These are phyloP conservation scores for Galerucella nymphaeae DNA, from an alignment of 2,888 invertebrate species.

Conservation along the genomic window DNA sequence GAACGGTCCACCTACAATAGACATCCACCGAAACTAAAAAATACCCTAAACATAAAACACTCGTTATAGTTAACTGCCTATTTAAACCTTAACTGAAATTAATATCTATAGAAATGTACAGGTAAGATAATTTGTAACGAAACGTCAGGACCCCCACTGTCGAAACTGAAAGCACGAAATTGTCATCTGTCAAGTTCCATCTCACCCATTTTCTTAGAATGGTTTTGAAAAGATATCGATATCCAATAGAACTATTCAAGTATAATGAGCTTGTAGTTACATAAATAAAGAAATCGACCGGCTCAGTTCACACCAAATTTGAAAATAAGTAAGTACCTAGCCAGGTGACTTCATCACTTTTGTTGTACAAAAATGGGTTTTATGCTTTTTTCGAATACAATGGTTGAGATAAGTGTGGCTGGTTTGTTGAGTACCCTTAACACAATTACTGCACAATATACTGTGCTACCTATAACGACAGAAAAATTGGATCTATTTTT, in stretches of 20 bases:
- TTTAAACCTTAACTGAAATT: constrained; percentile 43
- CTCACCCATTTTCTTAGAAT: constrained; percentile 55
- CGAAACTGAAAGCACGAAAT: constrained; percentile 51
- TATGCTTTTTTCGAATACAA: constrained; percentile 52
- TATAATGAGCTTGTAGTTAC: constrained; percentile 57
- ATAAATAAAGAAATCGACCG: constrained; percentile 55
- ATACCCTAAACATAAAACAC: constrained; percentile 41
- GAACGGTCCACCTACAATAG: constrained; percentile 16
- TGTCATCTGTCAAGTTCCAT: constrained; percentile 55
- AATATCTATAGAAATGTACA: constrained; percentile 50
- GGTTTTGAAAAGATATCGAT: constrained; percentile 47
- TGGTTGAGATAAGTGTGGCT: constrained; percentile 51
- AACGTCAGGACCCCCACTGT: constrained; percentile 51
- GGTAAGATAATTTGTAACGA: constrained; percentile 62
- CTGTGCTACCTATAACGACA: neutral
- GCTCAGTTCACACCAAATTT: constrained; percentile 56
- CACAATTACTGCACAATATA: neutral
- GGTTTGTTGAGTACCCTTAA: constrained; percentile 42
- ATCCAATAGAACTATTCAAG: constrained; percentile 50
- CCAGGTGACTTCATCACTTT: constrained; percentile 53
- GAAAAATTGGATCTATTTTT: neutral
- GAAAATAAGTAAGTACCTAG: constrained; percentile 57
- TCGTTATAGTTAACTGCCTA: constrained; percentile 41
- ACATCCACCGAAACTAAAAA: constrained; percentile 38
- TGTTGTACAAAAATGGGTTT: constrained; percentile 52